Conservation (phyloP, 2,797 vertebrate species). For the Sternarchorhynchus goeldii region DNA sequence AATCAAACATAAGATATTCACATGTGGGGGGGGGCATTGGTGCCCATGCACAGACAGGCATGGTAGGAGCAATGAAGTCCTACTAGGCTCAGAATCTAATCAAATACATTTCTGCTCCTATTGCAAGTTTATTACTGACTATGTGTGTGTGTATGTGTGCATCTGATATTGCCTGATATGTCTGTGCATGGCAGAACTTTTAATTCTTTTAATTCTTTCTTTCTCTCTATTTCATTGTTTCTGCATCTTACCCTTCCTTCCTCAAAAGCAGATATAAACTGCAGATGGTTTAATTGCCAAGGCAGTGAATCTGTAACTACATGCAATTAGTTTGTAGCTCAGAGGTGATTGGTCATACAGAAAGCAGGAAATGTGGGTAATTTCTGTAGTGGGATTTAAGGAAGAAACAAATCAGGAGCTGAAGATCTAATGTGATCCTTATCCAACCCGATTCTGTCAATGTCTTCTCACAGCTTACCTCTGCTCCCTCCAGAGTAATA, state of each 20-base stretch:
- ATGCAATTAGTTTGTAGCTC: conserved; percentile 49
- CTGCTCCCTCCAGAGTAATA: conserved; percentile 38
- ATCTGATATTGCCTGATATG: conserved; percentile 22
- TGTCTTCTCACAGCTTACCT: conserved; percentile 40
- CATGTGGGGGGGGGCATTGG: conserved; percentile 14
- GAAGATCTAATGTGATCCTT: conserved; percentile 28
- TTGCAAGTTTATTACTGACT: conserved; percentile 26
- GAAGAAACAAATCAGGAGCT: conserved; percentile 2
- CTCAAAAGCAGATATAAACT: conserved; percentile 37
- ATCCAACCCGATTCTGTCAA: conserved; percentile 44
- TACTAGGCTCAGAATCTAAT: conserved; percentile 31
- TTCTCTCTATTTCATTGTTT: not conserved
- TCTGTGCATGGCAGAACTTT: conserved; percentile 28
- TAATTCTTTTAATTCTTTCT: conserved; percentile 19
- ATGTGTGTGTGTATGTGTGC: conserved; percentile 12
- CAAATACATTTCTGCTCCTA: conserved; percentile 30
- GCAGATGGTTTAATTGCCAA: conserved; percentile 45
- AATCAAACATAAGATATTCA: conserved; percentile 28
- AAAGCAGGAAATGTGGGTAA: conserved; percentile 42
- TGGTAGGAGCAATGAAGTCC: conserved; percentile 3
- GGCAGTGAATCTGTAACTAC: conserved; percentile 40
- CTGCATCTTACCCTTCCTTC: not conserved
- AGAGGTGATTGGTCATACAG: conserved; percentile 46
- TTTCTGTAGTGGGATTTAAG: conserved; percentile 21
- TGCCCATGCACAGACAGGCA: not conserved